Conservation (phyloP, 2,888 invertebrate genomes). For the Augiades crinisus region DNA sequence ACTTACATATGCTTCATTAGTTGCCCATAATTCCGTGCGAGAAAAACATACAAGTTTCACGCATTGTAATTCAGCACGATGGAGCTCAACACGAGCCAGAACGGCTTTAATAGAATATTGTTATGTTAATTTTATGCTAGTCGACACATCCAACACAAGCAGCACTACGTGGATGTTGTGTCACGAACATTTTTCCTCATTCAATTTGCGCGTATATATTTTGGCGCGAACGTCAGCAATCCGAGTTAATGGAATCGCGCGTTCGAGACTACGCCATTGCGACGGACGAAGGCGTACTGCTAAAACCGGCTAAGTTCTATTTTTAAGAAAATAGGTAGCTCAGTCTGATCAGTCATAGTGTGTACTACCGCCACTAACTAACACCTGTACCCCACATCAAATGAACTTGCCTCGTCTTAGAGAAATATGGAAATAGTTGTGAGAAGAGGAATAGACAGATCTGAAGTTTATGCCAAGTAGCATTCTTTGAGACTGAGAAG, state of each 20-base stretch:
- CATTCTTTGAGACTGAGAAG: too few relatives aligned
- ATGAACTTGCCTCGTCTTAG: too few relatives aligned
- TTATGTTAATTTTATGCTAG: slow-evolving; percentile 20
- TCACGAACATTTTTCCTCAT: slow-evolving; percentile 36
- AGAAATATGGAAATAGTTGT: too few relatives aligned
- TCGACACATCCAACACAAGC: slow-evolving; percentile 21
- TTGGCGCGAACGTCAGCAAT: slow-evolving; percentile 41
- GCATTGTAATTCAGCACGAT: slow-evolving; percentile 9
- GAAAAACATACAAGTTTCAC: not conserved
- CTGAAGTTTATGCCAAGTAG: too few relatives aligned
- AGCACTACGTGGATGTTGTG: slow-evolving; percentile 25
- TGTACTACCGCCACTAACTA: too few relatives aligned
- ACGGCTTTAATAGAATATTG: slow-evolving; percentile 15
- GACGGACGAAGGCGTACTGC: too few relatives aligned
- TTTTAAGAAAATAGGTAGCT: too few relatives aligned
- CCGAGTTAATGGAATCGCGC: slow-evolving; percentile 43
- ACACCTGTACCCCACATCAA: too few relatives aligned
- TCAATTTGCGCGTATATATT: slow-evolving; percentile 41
- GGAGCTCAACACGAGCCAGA: not conserved
- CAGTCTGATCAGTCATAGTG: too few relatives aligned
- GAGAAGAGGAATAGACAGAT: too few relatives aligned
- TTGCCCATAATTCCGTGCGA: not conserved
- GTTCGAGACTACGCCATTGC: slow-evolving; percentile 26
- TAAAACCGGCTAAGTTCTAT: too few relatives aligned
- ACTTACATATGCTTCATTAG: too few relatives aligned